Conservation (phyloP, 2,888 invertebrate genomes). For the Torymus texanus region DNA sequence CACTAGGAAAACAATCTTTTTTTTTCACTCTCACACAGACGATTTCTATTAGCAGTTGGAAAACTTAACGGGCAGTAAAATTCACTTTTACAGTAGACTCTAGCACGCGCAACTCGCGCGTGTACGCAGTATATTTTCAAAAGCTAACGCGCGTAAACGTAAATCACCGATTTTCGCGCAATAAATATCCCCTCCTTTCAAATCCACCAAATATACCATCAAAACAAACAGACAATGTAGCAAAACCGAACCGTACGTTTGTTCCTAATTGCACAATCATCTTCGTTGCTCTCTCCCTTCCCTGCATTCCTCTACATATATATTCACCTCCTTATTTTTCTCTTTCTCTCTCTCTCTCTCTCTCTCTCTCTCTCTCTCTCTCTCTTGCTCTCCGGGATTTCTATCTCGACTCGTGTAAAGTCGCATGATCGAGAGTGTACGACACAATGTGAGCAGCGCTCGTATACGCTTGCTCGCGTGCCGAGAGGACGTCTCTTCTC, state of each 20-base stretch:
- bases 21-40: too few relatives aligned
- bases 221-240: background rate
- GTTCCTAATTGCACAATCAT: conserved; percentile 20
- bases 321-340: background rate
- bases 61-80: too few relatives aligned
- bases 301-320: too few relatives aligned
- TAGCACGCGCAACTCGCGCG: too few relatives aligned
- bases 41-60: too few relatives aligned
- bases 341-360: too few relatives aligned
- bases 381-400: background rate
- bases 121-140: too few relatives aligned
- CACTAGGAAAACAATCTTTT: too few relatives aligned
- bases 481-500: conserved; percentile 52
- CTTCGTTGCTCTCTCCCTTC: background rate
- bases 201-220: background rate
- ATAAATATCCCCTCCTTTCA: background rate
- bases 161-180: background rate
- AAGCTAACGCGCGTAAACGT: too few relatives aligned
- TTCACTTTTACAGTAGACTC: too few relatives aligned
- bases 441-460: conserved; percentile 60
- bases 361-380: too few relatives aligned
- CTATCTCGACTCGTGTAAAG: conserved; percentile 36
- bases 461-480: conserved; percentile 59
- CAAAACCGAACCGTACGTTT: too few relatives aligned
- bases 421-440: conserved; percentile 60